Conservation (phyloP, 30 jellyfish, hydroid and myxozoan species). For the Pseudorhiza aurosa region DNA sequence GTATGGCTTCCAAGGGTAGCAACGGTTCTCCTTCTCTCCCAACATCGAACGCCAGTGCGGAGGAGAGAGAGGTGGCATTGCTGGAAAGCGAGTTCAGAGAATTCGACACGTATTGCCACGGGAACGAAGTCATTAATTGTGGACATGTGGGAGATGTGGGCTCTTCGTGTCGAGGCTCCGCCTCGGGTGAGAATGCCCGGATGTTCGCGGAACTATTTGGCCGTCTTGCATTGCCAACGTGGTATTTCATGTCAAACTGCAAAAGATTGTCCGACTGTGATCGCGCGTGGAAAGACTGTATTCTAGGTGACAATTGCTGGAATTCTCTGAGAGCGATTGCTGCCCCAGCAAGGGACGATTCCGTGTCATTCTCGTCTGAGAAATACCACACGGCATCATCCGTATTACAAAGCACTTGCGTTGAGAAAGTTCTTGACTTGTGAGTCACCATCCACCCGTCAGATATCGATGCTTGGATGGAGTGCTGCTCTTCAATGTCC, state of each 20-base stretch:
- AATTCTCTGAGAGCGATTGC: constrained; percentile 14
- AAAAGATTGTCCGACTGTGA: constrained; percentile 34
- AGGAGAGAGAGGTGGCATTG: constrained; percentile 16
- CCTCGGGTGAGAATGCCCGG: constrained; percentile 18
- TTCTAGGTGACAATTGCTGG: constrained; percentile 19
- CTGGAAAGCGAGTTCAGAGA: constrained; percentile 32
- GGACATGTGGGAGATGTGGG: constrained; percentile 11
- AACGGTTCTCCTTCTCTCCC: neutral
- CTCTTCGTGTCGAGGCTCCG: neutral
- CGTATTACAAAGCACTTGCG: constrained; percentile 62
- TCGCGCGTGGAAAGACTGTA: constrained; percentile 2
- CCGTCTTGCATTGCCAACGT: neutral
- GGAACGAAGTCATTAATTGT: neutral
- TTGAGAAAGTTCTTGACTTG: constrained; percentile 26
- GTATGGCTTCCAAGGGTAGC: constrained; percentile 81
- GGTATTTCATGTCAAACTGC: neutral
- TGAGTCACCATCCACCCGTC: constrained; percentile 91
- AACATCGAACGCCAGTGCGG: constrained; percentile 10
- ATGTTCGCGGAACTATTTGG: constrained; percentile 12
- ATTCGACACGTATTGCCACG: neutral
- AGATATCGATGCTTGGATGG: constrained; percentile 87
- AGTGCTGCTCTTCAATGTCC: constrained; percentile 96
- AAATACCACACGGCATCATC: constrained; percentile 87
- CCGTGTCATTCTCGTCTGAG: constrained; percentile 36
- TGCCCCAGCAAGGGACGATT: constrained; percentile 21